Conservation (phyloP, 2,113 vertebrate genomes). For the Xiphophorus hellerii region DNA sequence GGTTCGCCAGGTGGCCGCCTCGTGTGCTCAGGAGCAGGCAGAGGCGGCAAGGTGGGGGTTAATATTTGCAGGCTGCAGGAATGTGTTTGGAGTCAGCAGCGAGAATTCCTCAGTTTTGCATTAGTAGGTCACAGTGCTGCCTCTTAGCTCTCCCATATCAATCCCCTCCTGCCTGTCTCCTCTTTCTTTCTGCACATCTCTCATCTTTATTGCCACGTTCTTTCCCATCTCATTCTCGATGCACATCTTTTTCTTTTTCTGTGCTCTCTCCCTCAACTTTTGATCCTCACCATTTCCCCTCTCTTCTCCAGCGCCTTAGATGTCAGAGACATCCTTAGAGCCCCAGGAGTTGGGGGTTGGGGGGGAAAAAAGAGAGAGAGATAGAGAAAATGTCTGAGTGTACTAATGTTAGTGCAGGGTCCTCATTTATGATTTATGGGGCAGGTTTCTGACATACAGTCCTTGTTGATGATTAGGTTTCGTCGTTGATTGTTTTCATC, state of each 20-base stretch:
- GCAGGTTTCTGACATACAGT: constrained; percentile 44
- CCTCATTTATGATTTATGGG: constrained; percentile 64
- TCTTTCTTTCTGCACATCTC: constrained; percentile 32
- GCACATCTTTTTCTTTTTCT: constrained; percentile 32
- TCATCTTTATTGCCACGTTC: constrained; percentile 44
- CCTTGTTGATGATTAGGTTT: constrained; percentile 39
- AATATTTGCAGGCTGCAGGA: constrained; percentile 77
- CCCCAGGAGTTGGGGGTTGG: constrained; percentile 66
- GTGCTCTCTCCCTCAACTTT: constrained; percentile 48
- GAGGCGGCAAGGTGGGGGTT: constrained; percentile 73
- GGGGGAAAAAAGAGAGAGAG: constrained; percentile 45
- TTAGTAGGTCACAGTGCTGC: constrained; percentile 79
- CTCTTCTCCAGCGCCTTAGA: constrained; percentile 51
- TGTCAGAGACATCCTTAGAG: constrained; percentile 59
- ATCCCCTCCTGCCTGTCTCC: constrained; percentile 30
- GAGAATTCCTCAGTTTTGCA: constrained; percentile 79
- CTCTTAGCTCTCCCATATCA: constrained; percentile 66
- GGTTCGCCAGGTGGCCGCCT: constrained; percentile 46
- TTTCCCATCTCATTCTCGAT: constrained; percentile 37
- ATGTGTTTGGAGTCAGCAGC: constrained; percentile 79
- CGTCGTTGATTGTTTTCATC: constrained; percentile 14
- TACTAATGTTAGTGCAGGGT: constrained; percentile 39
- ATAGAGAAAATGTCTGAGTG: constrained; percentile 45
- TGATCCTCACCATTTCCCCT: constrained; percentile 52
- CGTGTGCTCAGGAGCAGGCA: constrained; percentile 54